These are phyloP conservation scores for Cryptocephalus moraei DNA, from an alignment of 2,888 invertebrate species.

Conservation along the genomic window DNA sequence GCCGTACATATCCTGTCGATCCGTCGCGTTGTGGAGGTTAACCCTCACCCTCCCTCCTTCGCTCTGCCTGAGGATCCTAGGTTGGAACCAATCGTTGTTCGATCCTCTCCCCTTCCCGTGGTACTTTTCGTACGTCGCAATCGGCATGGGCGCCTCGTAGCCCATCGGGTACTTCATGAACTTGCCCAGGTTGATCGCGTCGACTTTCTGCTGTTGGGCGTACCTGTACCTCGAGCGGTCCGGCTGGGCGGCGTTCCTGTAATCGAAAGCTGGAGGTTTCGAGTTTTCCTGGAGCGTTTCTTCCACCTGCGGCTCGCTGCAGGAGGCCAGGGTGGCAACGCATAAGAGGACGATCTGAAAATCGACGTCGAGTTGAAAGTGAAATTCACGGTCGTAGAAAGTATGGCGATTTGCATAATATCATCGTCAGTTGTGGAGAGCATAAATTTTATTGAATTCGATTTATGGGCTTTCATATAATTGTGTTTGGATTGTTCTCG, in stretches of 20 bases:
- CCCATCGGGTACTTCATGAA: neutral
- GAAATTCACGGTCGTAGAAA: too few species aligned
- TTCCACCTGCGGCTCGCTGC: conserved; percentile 19
- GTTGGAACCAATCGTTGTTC: neutral
- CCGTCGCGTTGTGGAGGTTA: conserved; percentile 5
- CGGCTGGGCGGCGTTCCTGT: conserved; percentile 22
- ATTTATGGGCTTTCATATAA: too few species aligned
- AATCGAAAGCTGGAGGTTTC: conserved; percentile 23
- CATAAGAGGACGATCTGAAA: conserved; percentile 4
- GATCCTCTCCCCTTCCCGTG: conserved; percentile 3
- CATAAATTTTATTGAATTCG: too few species aligned
- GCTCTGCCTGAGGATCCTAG: neutral
- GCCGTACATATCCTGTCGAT: too few species aligned
- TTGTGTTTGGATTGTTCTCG: too few species aligned
- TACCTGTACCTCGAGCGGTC: conserved; percentile 28
- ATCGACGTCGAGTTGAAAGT: neutral
- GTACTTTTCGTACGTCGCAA: neutral
- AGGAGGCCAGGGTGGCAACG: conserved; percentile 3
- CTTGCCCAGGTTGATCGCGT: conserved; percentile 14
- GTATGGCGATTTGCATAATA: too few species aligned
- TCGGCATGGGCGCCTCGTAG: neutral
- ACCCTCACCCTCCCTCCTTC: conserved; percentile 5
- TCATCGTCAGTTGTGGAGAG: too few species aligned
- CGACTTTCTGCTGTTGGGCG: conserved; percentile 28
- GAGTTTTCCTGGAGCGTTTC: conserved; percentile 16